Evolutionary conservation across 2,888 invertebrate genomes (phyloP).

Genomic region (Chrysina gloriosa): DNA sequence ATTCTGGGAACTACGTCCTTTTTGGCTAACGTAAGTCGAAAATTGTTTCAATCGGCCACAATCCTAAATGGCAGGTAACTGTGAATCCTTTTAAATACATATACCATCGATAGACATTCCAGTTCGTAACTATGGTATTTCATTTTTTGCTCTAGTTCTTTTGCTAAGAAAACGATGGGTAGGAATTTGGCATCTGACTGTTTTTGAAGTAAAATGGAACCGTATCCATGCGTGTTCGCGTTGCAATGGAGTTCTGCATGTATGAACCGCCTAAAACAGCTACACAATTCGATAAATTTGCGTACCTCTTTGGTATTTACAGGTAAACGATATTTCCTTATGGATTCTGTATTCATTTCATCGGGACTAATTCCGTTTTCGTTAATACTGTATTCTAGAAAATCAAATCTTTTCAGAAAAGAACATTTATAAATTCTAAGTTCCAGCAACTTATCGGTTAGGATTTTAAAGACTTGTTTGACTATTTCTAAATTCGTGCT

Average conservation of each 20-base stretch:
- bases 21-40: slow-evolving; percentile 18
- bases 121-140: slow-evolving; percentile 25
- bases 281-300: slow-evolving; percentile 51
- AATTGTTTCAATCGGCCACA: slow-evolving; percentile 44
- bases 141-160: background rate
- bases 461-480: background rate
- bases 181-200: slow-evolving; percentile 42
- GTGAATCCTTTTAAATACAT: slow-evolving; percentile 52
- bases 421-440: slow-evolving; percentile 46
- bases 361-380: slow-evolving; percentile 48
- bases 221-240: slow-evolving; percentile 56
- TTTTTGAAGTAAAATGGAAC: slow-evolving; percentile 55
- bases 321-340: slow-evolving; percentile 50
- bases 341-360: slow-evolving; percentile 46
- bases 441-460: slow-evolving; percentile 8
- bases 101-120: slow-evolving; percentile 46
- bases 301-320: slow-evolving; percentile 47
- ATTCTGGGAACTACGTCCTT: slow-evolving; percentile 50
- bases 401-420: slow-evolving; percentile 43
- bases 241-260: slow-evolving; percentile 58
- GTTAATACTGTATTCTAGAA: slow-evolving; percentile 50
- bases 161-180: slow-evolving; percentile 29
- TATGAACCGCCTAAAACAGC: slow-evolving; percentile 55
- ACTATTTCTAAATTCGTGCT: slow-evolving; percentile 28
- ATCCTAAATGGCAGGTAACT: slow-evolving; percentile 52